Conservation (phyloP, 2,888 invertebrate genomes). For the Caprella mutica region DNA sequence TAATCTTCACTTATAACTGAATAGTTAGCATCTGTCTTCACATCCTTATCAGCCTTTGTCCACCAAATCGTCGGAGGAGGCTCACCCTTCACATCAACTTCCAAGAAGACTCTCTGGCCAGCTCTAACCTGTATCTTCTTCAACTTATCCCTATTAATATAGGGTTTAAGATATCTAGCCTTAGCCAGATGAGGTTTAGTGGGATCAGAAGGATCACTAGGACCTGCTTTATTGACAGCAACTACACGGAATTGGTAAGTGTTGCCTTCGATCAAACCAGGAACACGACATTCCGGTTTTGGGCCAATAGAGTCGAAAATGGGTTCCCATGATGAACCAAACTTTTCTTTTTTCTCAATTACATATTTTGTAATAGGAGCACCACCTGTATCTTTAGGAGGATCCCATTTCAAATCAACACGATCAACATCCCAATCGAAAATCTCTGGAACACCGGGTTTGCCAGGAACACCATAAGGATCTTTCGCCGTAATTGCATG, state of each 20-base stretch:
- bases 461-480: conserved; percentile 76
- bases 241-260: conserved; percentile 90
- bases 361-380: conserved; percentile 72
- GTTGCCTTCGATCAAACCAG: conserved; percentile 76
- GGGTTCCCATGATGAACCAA: conserved; percentile 66
- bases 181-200: conserved; percentile 51
- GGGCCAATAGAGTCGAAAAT: conserved; percentile 62
- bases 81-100: conserved; percentile 88
- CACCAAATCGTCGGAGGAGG: conserved; percentile 84
- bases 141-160: conserved; percentile 86
- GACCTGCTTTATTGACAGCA: conserved; percentile 89
- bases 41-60: conserved; percentile 53
- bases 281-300: conserved; percentile 66
- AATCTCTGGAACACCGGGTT: conserved; percentile 75
- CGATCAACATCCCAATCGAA: conserved; percentile 80
- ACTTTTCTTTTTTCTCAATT: conserved; percentile 78
- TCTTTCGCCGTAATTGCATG: conserved; percentile 83
- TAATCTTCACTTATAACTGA: conserved; percentile 61
- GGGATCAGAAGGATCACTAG: conserved; percentile 42
- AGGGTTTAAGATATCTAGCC: conserved; percentile 60
- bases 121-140: conserved; percentile 75
- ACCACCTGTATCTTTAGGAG: conserved; percentile 64
- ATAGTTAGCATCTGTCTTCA: conserved; percentile 29
- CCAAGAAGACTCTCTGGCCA: conserved; percentile 76
- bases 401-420: conserved; percentile 72